phyloP scores from a whole-genome alignment of 2,888 invertebrate genomes.

The Oscheius myriophilus region DNA sequence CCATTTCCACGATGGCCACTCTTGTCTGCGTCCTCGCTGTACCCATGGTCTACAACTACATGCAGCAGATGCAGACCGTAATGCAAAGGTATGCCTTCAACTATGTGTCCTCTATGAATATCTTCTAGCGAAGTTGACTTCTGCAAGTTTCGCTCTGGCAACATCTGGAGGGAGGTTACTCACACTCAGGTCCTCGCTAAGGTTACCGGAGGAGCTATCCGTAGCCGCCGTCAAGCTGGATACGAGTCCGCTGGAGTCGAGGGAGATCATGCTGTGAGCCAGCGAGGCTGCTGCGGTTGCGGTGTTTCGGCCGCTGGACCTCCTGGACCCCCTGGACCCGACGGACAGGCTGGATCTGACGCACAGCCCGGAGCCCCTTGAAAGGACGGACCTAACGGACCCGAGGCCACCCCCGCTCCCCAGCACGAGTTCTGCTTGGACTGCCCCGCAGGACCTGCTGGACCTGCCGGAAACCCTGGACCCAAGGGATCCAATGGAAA shows the following conservation, averaged over 20 bases:
- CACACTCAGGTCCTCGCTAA: constrained; percentile 57
- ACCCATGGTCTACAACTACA: constrained; percentile 67
- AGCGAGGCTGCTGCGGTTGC: constrained; percentile 37
- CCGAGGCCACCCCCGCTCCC: constrained; percentile 40
- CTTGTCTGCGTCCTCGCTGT: constrained; percentile 60
- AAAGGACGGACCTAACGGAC: constrained; percentile 56
- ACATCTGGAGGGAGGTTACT: constrained; percentile 64
- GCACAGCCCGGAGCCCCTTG: constrained; percentile 57
- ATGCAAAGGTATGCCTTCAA: constrained; percentile 44
- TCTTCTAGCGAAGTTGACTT: constrained; percentile 57
- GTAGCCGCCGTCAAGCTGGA: constrained; percentile 48
- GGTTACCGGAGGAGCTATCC: constrained; percentile 50
- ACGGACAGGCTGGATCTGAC: constrained; percentile 25
- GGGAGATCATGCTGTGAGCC: constrained; percentile 23
- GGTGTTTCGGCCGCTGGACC: constrained; percentile 32
- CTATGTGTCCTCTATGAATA: not conserved
- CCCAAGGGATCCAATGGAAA: constrained; percentile 59
- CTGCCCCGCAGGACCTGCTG: constrained; percentile 58
- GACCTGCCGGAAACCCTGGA: constrained; percentile 55
- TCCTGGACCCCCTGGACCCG: constrained; percentile 31
- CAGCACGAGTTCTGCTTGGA: constrained; percentile 57
- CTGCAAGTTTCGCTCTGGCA: constrained; percentile 61
- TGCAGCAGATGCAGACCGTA: constrained; percentile 65
- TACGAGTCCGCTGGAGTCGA: constrained; percentile 33
- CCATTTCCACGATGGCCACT: constrained; percentile 59